Evolutionary conservation across 2,888 invertebrate genomes (phyloP).

Genomic region (Cyclophora punctaria): DNA sequence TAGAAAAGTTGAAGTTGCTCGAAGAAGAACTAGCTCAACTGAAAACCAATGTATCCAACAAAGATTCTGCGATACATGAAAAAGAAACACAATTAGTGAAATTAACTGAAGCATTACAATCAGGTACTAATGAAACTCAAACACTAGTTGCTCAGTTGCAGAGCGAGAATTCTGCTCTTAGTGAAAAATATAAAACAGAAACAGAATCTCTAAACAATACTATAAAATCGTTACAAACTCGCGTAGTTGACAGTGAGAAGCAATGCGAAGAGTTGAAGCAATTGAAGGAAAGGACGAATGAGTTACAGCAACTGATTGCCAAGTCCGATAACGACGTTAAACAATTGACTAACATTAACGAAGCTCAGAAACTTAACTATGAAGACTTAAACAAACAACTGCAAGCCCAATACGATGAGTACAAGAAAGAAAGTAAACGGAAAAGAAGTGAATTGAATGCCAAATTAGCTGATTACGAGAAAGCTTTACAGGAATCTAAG

Average conservation of each 20-base stretch:
- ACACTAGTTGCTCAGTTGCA: slow-evolving; percentile 44
- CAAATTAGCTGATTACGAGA: slow-evolving; percentile 74
- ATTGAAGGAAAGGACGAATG: slow-evolving; percentile 52
- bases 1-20: slow-evolving; percentile 36
- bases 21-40: slow-evolving; percentile 44
- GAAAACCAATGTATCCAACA: slow-evolving; percentile 38
- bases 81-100: slow-evolving; percentile 42
- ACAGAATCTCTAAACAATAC: slow-evolving; percentile 52
- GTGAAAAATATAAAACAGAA: slow-evolving; percentile 48
- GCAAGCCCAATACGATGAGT: slow-evolving; percentile 57
- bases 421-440: slow-evolving; percentile 63
- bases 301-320: slow-evolving; percentile 51
- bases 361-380: slow-evolving; percentile 64
- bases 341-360: slow-evolving; percentile 59
- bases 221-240: slow-evolving; percentile 44
- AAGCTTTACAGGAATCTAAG: slow-evolving; percentile 52
- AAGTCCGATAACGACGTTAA: slow-evolving; percentile 67
- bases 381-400: slow-evolving; percentile 65
- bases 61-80: slow-evolving; percentile 39
- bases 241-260: slow-evolving; percentile 47
- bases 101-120: slow-evolving; percentile 41
- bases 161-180: slow-evolving; percentile 49
- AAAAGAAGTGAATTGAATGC: slow-evolving; percentile 68
- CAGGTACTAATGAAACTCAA: slow-evolving; percentile 46
- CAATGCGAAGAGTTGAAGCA: slow-evolving; percentile 46